Conservation (phyloP, 92 coral and sea anemone genomes). For the Palythoa grandis region DNA sequence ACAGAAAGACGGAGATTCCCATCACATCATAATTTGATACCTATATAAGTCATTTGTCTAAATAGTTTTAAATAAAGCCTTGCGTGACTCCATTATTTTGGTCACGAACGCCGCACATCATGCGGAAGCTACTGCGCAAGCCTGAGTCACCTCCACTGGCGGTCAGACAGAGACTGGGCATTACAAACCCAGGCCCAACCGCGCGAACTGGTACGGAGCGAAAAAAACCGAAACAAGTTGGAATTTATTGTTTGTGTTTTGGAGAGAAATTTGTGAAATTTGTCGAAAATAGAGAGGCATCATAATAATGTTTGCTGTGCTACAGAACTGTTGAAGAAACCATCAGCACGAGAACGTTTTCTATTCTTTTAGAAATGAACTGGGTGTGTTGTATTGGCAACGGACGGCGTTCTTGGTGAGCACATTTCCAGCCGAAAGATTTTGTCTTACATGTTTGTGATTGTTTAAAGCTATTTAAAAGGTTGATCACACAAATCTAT, state of each 20-base stretch:
- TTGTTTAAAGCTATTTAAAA: no score
- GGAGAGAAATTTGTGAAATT: neutral
- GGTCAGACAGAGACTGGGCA: neutral
- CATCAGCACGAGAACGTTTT: neutral
- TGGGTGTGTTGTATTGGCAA: neutral
- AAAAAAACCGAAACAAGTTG: neutral
- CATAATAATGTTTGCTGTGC: neutral
- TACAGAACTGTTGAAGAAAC: conserved; percentile 1
- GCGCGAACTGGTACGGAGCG: neutral
- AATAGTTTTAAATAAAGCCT: no score
- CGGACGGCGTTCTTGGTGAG: neutral
- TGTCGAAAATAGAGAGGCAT: neutral
- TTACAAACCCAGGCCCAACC: conserved; percentile 1
- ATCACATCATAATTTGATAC: neutral
- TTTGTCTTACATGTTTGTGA: no score
- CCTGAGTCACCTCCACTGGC: no score
- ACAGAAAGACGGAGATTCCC: neutral
- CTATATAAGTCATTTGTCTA: neutral
- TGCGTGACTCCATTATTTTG: neutral
- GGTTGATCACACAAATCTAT: no score
- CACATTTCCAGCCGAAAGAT: neutral
- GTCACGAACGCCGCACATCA: neutral
- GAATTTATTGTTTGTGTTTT: neutral
- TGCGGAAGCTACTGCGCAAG: neutral
- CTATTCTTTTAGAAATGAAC: neutral